These are phyloP conservation scores for Caenorhabditis panamensis DNA, from an alignment of 2,888 invertebrate species.

Conservation along the genomic window DNA sequence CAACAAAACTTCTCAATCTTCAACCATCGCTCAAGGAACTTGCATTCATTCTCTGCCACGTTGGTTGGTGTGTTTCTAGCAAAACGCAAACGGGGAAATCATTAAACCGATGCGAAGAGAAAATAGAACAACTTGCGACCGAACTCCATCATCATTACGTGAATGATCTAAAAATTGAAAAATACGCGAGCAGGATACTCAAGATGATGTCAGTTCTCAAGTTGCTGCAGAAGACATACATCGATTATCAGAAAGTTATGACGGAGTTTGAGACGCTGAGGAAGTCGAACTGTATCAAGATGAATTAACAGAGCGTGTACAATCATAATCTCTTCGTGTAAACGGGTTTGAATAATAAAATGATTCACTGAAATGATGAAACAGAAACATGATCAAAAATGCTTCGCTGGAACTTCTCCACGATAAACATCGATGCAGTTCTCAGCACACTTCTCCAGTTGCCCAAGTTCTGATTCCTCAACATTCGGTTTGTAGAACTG, in stretches of 20 bases:
- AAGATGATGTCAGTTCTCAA: not conserved
- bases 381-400: not conserved
- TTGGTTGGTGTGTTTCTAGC: not conserved
- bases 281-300: too few species aligned
- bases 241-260: not conserved
- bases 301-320: too few species aligned
- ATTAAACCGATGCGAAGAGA: not conserved
- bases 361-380: too few species aligned
- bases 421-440: slow-evolving; percentile 37
- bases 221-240: not conserved
- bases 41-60: not conserved
- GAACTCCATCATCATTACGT: not conserved
- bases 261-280: not conserved
- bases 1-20: not conserved
- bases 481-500: slow-evolving; percentile 23
- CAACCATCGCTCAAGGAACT: not conserved
- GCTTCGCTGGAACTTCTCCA: not conserved
- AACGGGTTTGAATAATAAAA: too few species aligned
- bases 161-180: not conserved
- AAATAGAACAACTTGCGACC: not conserved
- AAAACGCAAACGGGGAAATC: not conserved
- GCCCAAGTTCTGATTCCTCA: slow-evolving; percentile 1
- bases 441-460: slow-evolving; percentile 37
- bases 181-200: not conserved
- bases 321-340: too few species aligned